These are phyloP conservation scores for Hyposoter dolosus DNA, from an alignment of 2,888 invertebrate species.

Conservation along the genomic window DNA sequence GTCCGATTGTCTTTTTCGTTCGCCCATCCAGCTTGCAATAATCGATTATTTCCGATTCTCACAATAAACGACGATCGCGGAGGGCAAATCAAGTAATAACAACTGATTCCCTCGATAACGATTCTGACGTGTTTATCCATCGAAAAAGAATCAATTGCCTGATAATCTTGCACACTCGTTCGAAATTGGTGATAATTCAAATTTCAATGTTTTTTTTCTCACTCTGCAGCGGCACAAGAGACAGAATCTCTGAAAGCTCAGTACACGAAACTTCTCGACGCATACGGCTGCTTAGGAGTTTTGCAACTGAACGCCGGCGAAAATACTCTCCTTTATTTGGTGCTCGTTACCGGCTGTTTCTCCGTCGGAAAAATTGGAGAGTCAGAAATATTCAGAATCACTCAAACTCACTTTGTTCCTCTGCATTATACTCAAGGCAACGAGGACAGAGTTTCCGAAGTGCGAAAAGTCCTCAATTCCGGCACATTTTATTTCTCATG, in stretches of 20 bases:
- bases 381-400: slow-evolving; percentile 97
- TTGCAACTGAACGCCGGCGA: slow-evolving; percentile 95
- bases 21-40: slow-evolving; percentile 30
- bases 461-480: slow-evolving; percentile 96
- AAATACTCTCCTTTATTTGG: slow-evolving; percentile 93
- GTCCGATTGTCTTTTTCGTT: slow-evolving; percentile 17
- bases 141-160: not conserved
- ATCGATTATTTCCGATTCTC: slow-evolving; percentile 30
- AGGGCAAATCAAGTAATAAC: not conserved
- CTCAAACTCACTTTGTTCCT: slow-evolving; percentile 96
- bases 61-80: not conserved
- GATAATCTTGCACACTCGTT: not conserved
- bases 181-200: not conserved
- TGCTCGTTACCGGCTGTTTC: slow-evolving; percentile 97
- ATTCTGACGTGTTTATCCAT: not conserved
- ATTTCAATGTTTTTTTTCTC: slow-evolving; percentile 4
- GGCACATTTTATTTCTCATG: slow-evolving; percentile 99
- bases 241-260: slow-evolving; percentile 95
- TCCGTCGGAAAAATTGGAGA: slow-evolving; percentile 98
- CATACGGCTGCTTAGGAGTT: slow-evolving; percentile 98
- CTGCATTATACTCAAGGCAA: slow-evolving; percentile 90
- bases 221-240: slow-evolving; percentile 90
- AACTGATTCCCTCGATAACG: not conserved
- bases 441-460: slow-evolving; percentile 88
- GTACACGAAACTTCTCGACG: slow-evolving; percentile 96